phyloP scores from a whole-genome alignment of 1,140 invertebrate species.

The Lucilia cuprina region DNA sequence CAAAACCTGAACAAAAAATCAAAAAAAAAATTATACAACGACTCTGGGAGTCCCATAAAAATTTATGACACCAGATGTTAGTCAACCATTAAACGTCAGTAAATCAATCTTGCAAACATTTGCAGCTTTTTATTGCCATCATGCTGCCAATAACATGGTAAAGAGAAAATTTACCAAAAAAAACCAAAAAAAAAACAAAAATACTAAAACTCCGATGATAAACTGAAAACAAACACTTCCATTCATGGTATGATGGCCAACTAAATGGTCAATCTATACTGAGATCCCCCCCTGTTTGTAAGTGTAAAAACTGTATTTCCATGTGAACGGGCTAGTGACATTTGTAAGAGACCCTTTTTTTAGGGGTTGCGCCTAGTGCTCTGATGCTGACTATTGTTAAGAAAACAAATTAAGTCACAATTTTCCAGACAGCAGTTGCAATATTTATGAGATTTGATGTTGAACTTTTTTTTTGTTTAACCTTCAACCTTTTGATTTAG shows the following conservation, averaged over 20 bases:
- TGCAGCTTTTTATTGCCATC: not conserved
- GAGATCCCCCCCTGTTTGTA: not conserved
- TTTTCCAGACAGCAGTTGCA: not conserved
- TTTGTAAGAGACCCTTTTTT: too few relatives aligned
- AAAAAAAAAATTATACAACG: not conserved
- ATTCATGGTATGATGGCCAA: too few relatives aligned
- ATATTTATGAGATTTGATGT: slow-evolving; percentile 1
- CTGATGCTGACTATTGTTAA: not conserved
- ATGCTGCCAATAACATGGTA: too few relatives aligned
- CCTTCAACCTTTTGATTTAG: too few relatives aligned
- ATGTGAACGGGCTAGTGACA: not conserved
- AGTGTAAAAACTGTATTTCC: not conserved
- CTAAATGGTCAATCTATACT: not conserved
- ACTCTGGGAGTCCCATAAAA: not conserved
- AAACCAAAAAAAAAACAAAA: too few relatives aligned
- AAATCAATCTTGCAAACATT: slow-evolving; percentile 17
- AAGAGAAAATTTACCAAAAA: too few relatives aligned
- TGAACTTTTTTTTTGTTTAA: too few relatives aligned
- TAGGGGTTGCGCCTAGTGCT: too few relatives aligned
- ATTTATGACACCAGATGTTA: slow-evolving; percentile 13
- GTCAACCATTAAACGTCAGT: slow-evolving; percentile 10
- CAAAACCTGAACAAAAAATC: not conserved
- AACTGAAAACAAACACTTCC: too few relatives aligned
- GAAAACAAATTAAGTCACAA: not conserved
- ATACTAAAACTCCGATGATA: too few relatives aligned